These are phyloP conservation scores for Lepidocyrtinus sp. DNA, from an alignment of 2,888 invertebrate species.

Conservation along the genomic window DNA sequence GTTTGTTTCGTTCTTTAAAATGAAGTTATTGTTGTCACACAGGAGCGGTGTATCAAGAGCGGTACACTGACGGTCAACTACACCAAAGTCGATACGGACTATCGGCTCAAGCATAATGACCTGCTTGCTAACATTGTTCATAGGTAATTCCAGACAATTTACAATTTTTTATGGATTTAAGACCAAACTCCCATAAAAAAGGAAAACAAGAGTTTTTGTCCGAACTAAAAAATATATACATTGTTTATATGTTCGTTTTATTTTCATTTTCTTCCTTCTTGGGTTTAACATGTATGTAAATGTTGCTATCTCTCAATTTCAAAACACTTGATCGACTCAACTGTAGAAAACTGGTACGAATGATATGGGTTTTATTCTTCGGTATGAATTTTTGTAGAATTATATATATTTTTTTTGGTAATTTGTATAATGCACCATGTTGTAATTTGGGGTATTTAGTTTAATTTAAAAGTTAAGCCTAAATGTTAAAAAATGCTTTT, in stretches of 20 bases:
- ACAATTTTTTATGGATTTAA: slow-evolving; percentile 29
- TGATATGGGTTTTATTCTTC: background rate
- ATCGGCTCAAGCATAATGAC: slow-evolving; percentile 93
- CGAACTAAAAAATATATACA: slow-evolving; percentile 4
- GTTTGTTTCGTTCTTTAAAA: background rate
- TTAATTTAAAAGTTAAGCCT: too few relatives aligned
- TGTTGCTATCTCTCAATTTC: background rate
- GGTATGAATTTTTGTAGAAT: too few relatives aligned
- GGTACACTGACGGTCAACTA: slow-evolving; percentile 96
- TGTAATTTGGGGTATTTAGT: too few relatives aligned
- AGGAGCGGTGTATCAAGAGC: slow-evolving; percentile 89
- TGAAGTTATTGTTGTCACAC: slow-evolving; percentile 57
- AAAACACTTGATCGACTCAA: background rate
- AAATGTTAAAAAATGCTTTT: too few relatives aligned
- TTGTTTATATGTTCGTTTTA: slow-evolving; percentile 6
- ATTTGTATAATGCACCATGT: too few relatives aligned
- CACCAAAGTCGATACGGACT: slow-evolving; percentile 91
- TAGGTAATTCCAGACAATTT: slow-evolving; percentile 79
- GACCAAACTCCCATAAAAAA: background rate
- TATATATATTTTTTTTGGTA: too few relatives aligned
- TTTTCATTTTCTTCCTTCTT: background rate
- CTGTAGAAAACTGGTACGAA: background rate
- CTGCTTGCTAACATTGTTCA: slow-evolving; percentile 93
- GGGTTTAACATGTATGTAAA: background rate
- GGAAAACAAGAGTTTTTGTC: background rate